Evolutionary conservation across 23 tunicate species (phyloP).

Genomic region (Ascidia mentula): DNA sequence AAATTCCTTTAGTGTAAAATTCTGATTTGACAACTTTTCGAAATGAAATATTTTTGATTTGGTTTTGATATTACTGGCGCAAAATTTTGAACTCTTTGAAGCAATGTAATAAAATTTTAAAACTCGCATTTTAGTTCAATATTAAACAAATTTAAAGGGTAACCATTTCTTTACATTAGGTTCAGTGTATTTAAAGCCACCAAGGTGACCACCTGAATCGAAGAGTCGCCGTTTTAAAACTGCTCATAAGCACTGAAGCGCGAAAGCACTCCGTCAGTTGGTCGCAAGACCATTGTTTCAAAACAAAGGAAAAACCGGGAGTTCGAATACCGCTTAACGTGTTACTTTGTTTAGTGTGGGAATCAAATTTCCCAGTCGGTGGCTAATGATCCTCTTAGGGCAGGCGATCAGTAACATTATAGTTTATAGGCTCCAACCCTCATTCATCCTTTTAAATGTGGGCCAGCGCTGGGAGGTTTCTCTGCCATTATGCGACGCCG

Average conservation of each 20-base stretch:
- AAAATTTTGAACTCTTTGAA: too few relatives aligned
- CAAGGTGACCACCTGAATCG: constrained; percentile 4
- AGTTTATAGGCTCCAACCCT: neutral
- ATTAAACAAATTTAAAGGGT: too few relatives aligned
- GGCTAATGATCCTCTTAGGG: constrained; percentile 3
- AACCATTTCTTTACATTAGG: too few relatives aligned
- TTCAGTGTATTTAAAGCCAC: neutral
- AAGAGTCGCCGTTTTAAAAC: neutral
- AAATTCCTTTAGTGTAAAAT: too few relatives aligned
- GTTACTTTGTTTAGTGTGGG: constrained; percentile 6
- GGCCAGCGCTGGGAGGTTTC: constrained; percentile 8
- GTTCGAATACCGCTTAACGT: constrained; percentile 2
- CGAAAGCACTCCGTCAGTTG: neutral
- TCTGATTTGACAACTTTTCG: too few relatives aligned
- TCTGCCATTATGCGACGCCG: neutral
- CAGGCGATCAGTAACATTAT: neutral
- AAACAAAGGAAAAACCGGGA: constrained; percentile 4
- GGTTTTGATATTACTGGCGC: too few relatives aligned
- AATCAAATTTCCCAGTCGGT: neutral
- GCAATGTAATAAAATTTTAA: too few relatives aligned
- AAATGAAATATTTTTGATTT: too few relatives aligned
- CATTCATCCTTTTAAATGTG: constrained; percentile 1
- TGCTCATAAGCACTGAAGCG: neutral
- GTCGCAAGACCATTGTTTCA: neutral
- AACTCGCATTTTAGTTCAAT: too few relatives aligned